These are phyloP conservation scores for Machimus rusticus DNA, from an alignment of 2,888 invertebrate species.

Conservation along the genomic window DNA sequence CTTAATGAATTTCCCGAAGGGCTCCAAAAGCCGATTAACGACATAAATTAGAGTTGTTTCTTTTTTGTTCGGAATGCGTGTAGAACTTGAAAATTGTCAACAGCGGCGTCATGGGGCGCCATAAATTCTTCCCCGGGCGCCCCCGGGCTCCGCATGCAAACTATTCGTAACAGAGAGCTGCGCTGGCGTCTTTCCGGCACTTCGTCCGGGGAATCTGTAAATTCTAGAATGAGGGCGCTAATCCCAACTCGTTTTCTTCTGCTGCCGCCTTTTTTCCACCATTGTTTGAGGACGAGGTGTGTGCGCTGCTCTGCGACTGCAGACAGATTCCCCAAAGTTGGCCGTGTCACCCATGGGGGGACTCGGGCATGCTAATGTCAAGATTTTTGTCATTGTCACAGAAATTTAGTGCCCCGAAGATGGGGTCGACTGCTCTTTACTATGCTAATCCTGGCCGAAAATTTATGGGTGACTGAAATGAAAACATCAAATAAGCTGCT, in stretches of 20 bases:
- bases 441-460: conserved; percentile 27
- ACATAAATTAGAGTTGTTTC: conserved; percentile 32
- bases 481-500: conserved; percentile 38
- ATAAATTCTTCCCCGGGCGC: conserved; percentile 17
- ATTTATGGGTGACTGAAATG: conserved; percentile 36
- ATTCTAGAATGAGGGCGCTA: conserved; percentile 26
- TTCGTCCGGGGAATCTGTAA: not conserved
- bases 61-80: not conserved
- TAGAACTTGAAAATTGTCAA: conserved; percentile 29
- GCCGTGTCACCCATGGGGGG: not conserved
- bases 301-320: not conserved
- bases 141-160: not conserved
- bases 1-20: conserved; percentile 39
- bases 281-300: not conserved
- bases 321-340: not conserved
- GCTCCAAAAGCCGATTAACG: conserved; percentile 34
- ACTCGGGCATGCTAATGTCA: conserved; percentile 33
- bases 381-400: conserved; percentile 38
- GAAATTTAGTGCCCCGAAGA: conserved; percentile 19
- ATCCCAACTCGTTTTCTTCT: conserved; percentile 22
- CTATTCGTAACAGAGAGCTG: not conserved
- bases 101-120: conserved; percentile 32
- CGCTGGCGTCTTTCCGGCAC: not conserved
- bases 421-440: conserved; percentile 9
- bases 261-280: not conserved